Evolutionary conservation across 1,140 invertebrate species (phyloP), one percentile per base, ranked within the genome.

Genomic region (Zelostemma sp.): DNA sequence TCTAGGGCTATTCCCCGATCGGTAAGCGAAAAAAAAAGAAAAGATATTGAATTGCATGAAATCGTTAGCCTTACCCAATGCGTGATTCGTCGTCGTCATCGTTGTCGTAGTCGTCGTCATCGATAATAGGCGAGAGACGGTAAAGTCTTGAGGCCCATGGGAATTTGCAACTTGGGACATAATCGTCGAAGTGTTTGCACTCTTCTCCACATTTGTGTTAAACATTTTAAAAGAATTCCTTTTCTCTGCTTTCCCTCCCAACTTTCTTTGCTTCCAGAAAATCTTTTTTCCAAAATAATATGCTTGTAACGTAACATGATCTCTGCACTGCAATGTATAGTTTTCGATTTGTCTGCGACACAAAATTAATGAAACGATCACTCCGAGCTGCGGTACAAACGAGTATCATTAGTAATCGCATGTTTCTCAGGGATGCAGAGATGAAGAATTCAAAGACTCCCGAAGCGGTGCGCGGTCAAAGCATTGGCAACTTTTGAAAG

Each of bases 121-220:
- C 3, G 84, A 80, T 5, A 84, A 56, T 1, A 86, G 61, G 6
- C 84, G 67, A 1, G 84, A 85, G 19, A 86, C 84, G 0, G 84
- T 86, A 50, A 86, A 86, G 68, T 86, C 82, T 53, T 86, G 84
- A 1, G 84, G 81, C 2, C 76, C 51, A 25, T 85, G 84, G 4
- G 77, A 68, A 73, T 79, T 84, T 1, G 69, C 45, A 8, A 78
- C 54, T 17, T 82, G 81, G 0, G 79, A 72, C 14, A 75, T 64
- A 55, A 81, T 79, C 41, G 73, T 72, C 19, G 73, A 55, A 31
- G 56, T 72, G 28, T 60, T 76, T 16, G 50, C 43, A 19, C 31
- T 56, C 15, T 75, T 69, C n/a, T 75, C 76, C 40, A 71, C 31
- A 40, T 71, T 73, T 14, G 60, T 41, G 40, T 74, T 72, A 46